Evolutionary conservation across 2,888 invertebrate species (phyloP).

Genomic region (Drosophila testacea): DNA sequence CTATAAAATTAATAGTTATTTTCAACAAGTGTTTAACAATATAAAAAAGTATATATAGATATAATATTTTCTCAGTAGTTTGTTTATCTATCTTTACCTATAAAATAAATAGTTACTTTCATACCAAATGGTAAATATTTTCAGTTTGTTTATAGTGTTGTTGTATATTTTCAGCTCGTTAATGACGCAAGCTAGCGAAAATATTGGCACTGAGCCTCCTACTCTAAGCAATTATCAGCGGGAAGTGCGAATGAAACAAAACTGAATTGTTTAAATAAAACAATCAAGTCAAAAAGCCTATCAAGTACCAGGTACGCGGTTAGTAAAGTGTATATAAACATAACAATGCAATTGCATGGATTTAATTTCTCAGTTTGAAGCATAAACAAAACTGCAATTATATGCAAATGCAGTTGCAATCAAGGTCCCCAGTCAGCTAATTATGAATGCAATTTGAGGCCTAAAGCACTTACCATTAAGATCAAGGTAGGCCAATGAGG

Average conservation of each 20-base stretch:
- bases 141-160: constrained; percentile 34
- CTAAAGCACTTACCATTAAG: constrained; percentile 87
- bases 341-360: constrained; percentile 45
- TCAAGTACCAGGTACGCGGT: not conserved
- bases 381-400: constrained; percentile 34
- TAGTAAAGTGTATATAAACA: not conserved
- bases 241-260: constrained; percentile 39
- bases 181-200: constrained; percentile 46
- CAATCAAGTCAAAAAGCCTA: not conserved
- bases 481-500: constrained; percentile 90
- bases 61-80: not conserved
- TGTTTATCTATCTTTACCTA: not conserved
- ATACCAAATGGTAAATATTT: constrained; percentile 8
- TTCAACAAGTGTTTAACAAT: not conserved
- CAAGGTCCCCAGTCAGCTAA: not conserved
- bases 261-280: constrained; percentile 36
- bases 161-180: constrained; percentile 26
- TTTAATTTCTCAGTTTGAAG: constrained; percentile 10
- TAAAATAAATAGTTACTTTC: constrained; percentile 8
- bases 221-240: constrained; percentile 30
- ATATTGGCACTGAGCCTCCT: constrained; percentile 25
- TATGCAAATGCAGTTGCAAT: constrained; percentile 32
- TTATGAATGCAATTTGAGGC: constrained; percentile 26
- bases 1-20: constrained; percentile 8
- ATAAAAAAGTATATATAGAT: not conserved